Base-by-base conservation (phyloP, 2,888 invertebrate genomes). In the Nebria brevicollis region DNA sequence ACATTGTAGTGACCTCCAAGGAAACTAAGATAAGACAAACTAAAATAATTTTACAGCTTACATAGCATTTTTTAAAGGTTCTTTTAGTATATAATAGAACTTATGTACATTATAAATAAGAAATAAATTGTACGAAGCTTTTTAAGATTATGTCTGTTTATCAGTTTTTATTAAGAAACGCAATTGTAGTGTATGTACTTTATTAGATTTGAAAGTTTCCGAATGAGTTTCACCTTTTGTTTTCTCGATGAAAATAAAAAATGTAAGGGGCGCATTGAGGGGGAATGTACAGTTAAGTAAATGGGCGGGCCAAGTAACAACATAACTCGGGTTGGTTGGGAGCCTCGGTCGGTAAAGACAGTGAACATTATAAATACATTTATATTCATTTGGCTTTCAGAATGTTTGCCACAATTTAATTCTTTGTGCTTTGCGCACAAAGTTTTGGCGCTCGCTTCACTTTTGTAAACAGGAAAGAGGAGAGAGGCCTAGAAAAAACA, bases 1-100 rank as follows among this genome's bases (percentile, higher is more conserved):
- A 87, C 86, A 86, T 80, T 65, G 84, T 84, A 85, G 85, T 87
- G 87, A 87, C 87, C 87, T 86, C 86, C 82, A 83, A 64, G 20
- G 70, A 66, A 34, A 20, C 70, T 15, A 15, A 68, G 42, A 73
- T 54, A 79, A 68, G 68, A 70, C 4, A 72, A 70, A 20, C 75
- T 75, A 66, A 75, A 80, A 80, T 80, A 80, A 75, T 75, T 80
- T 80, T 74, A 80, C 80, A 80, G 75, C 66, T 80, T 80, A 75
- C 75, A 80, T 80, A 70, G 75, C 75, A 20, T 20, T 20, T 20
- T 20, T 20, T 20, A 1, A 20, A 20, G 0, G 34, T 5, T 34
- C 0, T 34, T 34, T 2, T 34, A 34, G 4, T 34, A 34, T 4
- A 34, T 34, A 34, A 34, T 5, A 34, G 5, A 20, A 20, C 20